Conservation (phyloP, 2,797 vertebrate species). For the Heterohyrax brucei region DNA sequence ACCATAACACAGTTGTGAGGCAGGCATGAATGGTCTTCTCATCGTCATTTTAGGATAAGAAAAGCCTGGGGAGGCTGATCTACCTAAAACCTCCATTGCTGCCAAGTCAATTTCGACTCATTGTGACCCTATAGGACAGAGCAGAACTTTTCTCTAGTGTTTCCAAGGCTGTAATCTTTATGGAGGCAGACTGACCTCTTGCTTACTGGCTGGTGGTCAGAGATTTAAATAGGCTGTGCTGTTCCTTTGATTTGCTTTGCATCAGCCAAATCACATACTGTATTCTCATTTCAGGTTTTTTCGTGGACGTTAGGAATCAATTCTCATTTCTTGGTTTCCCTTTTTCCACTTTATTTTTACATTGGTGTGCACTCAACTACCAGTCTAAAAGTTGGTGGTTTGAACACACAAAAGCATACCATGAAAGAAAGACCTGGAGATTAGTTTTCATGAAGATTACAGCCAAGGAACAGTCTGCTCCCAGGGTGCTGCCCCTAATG, state of each 20-base stretch:
- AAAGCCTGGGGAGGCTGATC: not conserved
- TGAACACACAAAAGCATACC: no score
- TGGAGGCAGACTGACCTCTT: no score
- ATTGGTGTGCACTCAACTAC: no score
- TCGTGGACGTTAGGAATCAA: not conserved
- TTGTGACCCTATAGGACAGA: no score
- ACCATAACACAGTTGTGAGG: not conserved
- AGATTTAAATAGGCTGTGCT: no score
- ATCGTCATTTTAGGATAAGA: not conserved
- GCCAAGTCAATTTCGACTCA: no score
- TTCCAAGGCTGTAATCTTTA: no score
- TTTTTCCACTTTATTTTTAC: conserved; percentile 14
- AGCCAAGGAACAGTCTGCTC: not conserved
- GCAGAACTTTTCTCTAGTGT: no score
- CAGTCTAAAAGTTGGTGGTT: no score
- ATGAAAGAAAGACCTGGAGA: no score
- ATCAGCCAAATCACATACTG: not conserved
- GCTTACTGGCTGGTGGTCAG: no score
- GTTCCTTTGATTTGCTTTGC: no score
- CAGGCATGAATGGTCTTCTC: not conserved
- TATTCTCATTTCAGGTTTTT: conserved; percentile 3
- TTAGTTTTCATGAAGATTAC: not conserved
- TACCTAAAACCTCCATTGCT: not conserved
- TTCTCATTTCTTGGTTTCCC: not conserved
- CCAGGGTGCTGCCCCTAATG: not conserved